A percentile compares a stretch with the other conserved stretches of the same genome.
phyloP scores from a whole-genome alignment of 1,140 invertebrate genomes.

The Lanistes nyassanus region DNA sequence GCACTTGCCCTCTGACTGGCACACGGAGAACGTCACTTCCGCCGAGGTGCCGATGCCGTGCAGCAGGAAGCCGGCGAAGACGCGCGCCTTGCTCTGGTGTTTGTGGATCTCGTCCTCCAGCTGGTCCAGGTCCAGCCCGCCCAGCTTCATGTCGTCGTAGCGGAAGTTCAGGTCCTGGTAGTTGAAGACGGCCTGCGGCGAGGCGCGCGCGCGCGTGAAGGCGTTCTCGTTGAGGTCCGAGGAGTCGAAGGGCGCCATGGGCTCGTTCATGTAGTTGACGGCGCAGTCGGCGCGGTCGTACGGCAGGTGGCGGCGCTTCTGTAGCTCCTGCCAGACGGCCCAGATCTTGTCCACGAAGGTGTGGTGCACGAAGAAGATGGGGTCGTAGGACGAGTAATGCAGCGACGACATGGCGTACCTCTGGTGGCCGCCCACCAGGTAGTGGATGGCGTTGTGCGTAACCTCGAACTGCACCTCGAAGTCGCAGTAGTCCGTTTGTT shows the following conservation, averaged over 20 bases:
- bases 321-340: constrained; percentile 39
- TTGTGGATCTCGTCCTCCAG: neutral
- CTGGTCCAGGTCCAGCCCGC: neutral
- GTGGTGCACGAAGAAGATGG: constrained; percentile 33
- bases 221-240: constrained; percentile 17
- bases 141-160: constrained; percentile 23
- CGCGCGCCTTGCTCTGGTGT: neutral
- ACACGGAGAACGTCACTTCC: constrained; percentile 17
- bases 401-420: constrained; percentile 33
- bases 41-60: constrained; percentile 27
- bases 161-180: constrained; percentile 20
- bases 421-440: constrained; percentile 37
- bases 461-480: constrained; percentile 42
- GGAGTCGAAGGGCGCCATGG: constrained; percentile 31
- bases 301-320: constrained; percentile 25
- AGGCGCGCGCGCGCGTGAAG: constrained; percentile 15
- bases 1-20: neutral
- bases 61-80: constrained; percentile 35
- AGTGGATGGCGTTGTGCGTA: constrained; percentile 38
- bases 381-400: constrained; percentile 32
- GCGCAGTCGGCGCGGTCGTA: constrained; percentile 33
- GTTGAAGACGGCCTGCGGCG: constrained; percentile 23
- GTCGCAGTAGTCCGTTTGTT: constrained; percentile 30
- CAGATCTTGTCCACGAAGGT: constrained; percentile 33
- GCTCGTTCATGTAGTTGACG: constrained; percentile 24